These are phyloP conservation scores for Eurystomus glaucurus DNA, from an alignment of 2,797 vertebrate genomes.

Conservation along the genomic window DNA sequence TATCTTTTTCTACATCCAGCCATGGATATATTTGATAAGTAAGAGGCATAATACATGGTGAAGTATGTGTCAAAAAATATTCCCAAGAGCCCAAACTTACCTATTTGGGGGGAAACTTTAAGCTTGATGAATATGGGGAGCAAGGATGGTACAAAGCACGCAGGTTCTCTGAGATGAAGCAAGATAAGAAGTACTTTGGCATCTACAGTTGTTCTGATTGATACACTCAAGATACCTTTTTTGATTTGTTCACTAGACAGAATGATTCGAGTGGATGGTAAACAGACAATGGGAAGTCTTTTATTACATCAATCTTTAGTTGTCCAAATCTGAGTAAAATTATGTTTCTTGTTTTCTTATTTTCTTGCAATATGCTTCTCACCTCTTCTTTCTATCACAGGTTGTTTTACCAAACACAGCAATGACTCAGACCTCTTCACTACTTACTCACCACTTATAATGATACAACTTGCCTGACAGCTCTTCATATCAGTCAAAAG, in stretches of 20 bases:
- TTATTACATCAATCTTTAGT: neutral
- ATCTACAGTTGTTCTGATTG: neutral
- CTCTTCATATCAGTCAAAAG: constrained; percentile 82
- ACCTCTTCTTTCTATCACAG: neutral
- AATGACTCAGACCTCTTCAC: neutral
- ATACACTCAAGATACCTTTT: neutral
- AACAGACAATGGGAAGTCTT: neutral
- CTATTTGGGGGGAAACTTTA: neutral
- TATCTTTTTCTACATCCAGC: neutral
- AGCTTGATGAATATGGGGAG: neutral
- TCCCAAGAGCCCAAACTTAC: neutral
- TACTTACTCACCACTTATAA: constrained; percentile 47
- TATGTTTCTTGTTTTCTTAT: neutral
- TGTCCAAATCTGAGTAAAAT: neutral
- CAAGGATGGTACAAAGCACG: neutral
- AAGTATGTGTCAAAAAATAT: neutral
- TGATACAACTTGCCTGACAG: constrained; percentile 77
- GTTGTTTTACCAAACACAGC: neutral
- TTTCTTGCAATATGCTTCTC: neutral
- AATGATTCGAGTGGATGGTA: neutral
- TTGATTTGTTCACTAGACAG: neutral
- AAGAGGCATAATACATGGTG: neutral
- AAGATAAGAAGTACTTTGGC: neutral
- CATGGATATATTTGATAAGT: neutral
- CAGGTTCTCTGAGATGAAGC: neutral